Evolutionary conservation across 2,888 invertebrate species (phyloP), one percentile per base, ranked within the genome.

Genomic region (Xestia c-nigrum): DNA sequence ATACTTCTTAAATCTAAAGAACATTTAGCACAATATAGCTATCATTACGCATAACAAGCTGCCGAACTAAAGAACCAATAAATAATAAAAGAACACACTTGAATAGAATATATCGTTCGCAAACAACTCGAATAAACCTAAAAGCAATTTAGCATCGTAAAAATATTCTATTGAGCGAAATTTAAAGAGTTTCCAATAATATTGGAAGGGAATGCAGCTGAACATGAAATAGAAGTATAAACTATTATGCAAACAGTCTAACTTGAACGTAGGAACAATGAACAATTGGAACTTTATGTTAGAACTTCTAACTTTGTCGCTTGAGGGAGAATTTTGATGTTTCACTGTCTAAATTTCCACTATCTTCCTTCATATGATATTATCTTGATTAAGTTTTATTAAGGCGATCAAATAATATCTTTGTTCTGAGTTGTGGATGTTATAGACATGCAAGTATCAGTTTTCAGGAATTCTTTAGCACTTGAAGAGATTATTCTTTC

Each of bases 211-310:
- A 92, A 91, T 92, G 87, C 89, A 90, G 81, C 84, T 85, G 88
- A 90, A 93, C 91, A 91, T 93, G 92, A 91, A 93, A 93, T 92
- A 91, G 90, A 91, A 93, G 94, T 95, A 94, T 50, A 93, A 94
- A 95, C 94, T 93, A 94, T 96, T 94, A 95, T 94, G 93, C 92
- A 93, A 94, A 95, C 92, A 87, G 90, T 92, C 85, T 81, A 91
- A 94, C 89, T 94, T 90, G 90, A 88, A 76, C 90, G 90, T 90
- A 88, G 87, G 90, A 92, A 92, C 93, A 91, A 94, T 92, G 92
- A 92, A 89, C 89, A 88, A 89, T 89, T 90, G 89, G 89, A 90
- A 90, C 90, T 95, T 94, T 93, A 94, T 92, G 90, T 87, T 86
- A 87, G 84, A 93, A 94, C 87, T 94, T 93, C 84, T 76, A 88